phyloP scores from a whole-genome alignment of 1,140 invertebrate genomes.

The Scaptodrosophila lebanonensis region DNA sequence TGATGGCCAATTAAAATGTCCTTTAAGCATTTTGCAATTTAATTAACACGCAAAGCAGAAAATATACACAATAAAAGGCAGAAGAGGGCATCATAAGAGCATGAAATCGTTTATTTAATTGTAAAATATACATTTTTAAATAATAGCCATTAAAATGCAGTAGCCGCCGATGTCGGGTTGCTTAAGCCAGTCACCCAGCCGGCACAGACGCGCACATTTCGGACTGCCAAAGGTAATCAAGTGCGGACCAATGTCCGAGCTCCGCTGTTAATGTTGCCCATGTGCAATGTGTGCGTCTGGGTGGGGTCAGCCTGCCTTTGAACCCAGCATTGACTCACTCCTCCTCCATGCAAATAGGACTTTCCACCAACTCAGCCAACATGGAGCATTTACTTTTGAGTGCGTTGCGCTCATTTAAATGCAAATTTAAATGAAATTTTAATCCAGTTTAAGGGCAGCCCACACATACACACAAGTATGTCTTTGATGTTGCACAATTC shows the following conservation, averaged over 20 bases:
- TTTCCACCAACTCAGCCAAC: no score
- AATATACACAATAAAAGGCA: not conserved
- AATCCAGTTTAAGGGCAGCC: slow-evolving; percentile 66
- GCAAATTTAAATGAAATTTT: slow-evolving; percentile 77
- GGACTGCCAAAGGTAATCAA: slow-evolving; percentile 69
- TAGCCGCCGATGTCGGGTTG: slow-evolving; percentile 25
- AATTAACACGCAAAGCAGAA: slow-evolving; percentile 59
- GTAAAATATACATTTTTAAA: slow-evolving; percentile 74
- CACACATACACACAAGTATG: slow-evolving; percentile 17
- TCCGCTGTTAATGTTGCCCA: slow-evolving; percentile 60
- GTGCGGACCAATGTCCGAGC: slow-evolving; percentile 25
- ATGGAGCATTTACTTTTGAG: slow-evolving; percentile 61
- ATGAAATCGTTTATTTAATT: slow-evolving; percentile 69
- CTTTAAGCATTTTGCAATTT: slow-evolving; percentile 64
- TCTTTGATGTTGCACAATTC: slow-evolving; percentile 52
- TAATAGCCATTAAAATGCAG: slow-evolving; percentile 64
- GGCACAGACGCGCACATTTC: not conserved
- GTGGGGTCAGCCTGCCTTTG: slow-evolving; percentile 47
- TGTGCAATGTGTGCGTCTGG: slow-evolving; percentile 40
- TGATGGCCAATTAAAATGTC: slow-evolving; percentile 71
- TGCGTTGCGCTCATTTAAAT: slow-evolving; percentile 70
- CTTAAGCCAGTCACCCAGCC: slow-evolving; percentile 35
- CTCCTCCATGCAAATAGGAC: no score
- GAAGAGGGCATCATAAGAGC: slow-evolving; percentile 32
- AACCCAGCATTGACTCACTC: no score